Conservation (phyloP, 2,888 invertebrate genomes). For the Cantharis lateralis region DNA sequence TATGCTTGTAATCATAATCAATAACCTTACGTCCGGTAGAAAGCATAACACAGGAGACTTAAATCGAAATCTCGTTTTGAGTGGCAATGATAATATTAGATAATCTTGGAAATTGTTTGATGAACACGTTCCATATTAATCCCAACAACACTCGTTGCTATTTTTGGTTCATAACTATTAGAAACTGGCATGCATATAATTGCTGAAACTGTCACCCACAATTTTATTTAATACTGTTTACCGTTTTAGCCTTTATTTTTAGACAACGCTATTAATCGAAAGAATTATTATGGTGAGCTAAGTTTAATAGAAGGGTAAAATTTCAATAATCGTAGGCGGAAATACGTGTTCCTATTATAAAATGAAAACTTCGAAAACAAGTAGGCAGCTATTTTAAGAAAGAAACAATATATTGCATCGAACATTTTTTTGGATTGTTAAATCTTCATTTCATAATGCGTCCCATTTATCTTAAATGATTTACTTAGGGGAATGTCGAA, state of each 20-base stretch:
- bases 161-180: conserved; percentile 27
- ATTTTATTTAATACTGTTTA: conserved; percentile 12
- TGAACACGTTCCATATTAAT: conserved; percentile 26
- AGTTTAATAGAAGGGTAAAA: not conserved
- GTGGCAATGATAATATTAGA: conserved; percentile 9
- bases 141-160: conserved; percentile 13
- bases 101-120: conserved; percentile 17
- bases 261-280: conserved; percentile 7
- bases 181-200: conserved; percentile 35
- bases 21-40: conserved; percentile 24
- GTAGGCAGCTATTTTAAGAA: not conserved
- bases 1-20: conserved; percentile 16
- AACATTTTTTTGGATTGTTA: not conserved
- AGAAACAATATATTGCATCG: not conserved
- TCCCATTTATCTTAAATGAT: conserved; percentile 1
- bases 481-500: not conserved
- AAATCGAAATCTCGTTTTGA: conserved; percentile 5
- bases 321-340: conserved; percentile 4
- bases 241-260: conserved; percentile 7
- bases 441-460: not conserved
- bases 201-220: conserved; percentile 22
- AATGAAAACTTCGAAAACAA: not conserved
- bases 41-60: conserved; percentile 10
- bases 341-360: not conserved
- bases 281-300: not conserved